phyloP scores from a whole-genome alignment of 2,113 vertebrate genomes.

The Boleophthalmus pectinirostris region DNA sequence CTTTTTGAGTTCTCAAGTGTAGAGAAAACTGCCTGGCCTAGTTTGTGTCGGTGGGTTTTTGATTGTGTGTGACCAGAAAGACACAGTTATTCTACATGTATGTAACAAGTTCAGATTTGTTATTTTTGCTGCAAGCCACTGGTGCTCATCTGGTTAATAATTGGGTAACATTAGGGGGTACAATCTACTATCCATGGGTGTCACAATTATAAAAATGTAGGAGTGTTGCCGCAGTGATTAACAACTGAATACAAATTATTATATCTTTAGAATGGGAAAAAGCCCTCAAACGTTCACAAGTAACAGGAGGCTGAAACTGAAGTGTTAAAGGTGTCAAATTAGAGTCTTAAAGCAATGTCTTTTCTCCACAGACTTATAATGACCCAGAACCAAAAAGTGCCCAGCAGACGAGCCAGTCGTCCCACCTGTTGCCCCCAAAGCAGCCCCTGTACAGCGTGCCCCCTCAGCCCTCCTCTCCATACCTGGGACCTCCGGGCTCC shows the following conservation, averaged over 20 bases:
- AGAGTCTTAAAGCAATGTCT: neutral
- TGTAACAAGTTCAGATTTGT: neutral
- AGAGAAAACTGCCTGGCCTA: neutral
- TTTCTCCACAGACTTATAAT: slow-evolving; percentile 83
- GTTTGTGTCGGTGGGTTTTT: neutral
- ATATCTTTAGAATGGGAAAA: too few species aligned
- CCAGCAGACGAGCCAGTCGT: slow-evolving; percentile 86
- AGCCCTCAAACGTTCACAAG: too few species aligned
- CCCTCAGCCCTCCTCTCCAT: slow-evolving; percentile 87
- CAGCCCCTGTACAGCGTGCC: slow-evolving; percentile 91
- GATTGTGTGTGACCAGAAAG: neutral
- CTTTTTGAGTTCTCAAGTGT: neutral
- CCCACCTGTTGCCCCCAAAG: slow-evolving; percentile 92
- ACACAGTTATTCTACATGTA: neutral
- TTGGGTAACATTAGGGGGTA: too few species aligned
- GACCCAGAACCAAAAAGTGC: slow-evolving; percentile 90
- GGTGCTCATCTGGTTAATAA: too few species aligned
- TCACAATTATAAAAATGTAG: too few species aligned
- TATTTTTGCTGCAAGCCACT: too few species aligned
- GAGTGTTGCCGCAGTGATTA: too few species aligned
- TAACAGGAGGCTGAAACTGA: too few species aligned
- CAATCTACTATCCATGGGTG: too few species aligned
- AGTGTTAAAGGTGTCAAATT: too few species aligned
- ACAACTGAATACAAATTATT: too few species aligned
- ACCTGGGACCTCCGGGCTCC: slow-evolving; percentile 86